Evolutionary conservation across 2,888 invertebrate species (phyloP).

Genomic region (Coenonympha glycerion): DNA sequence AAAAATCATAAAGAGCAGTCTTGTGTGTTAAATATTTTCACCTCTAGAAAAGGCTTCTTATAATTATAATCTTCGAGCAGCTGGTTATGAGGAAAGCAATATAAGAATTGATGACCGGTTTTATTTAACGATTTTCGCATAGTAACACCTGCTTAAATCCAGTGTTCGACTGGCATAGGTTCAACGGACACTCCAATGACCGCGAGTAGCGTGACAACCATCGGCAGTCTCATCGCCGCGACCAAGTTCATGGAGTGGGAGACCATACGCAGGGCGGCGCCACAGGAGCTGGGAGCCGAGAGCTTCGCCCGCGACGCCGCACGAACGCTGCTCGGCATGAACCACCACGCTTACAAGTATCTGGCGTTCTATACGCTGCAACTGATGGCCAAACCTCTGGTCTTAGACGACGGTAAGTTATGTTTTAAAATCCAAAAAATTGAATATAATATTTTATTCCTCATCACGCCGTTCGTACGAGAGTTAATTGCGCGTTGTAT

Average conservation of each 20-base stretch:
- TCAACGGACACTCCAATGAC: slow-evolving; percentile 14
- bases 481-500: too few relatives aligned
- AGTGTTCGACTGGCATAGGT: not conserved
- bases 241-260: not conserved
- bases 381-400: slow-evolving; percentile 36
- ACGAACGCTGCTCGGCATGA: slow-evolving; percentile 24
- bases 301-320: slow-evolving; percentile 9
- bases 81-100: too few relatives aligned
- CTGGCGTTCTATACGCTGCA: slow-evolving; percentile 39
- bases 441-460: too few relatives aligned
- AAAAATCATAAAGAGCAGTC: too few relatives aligned
- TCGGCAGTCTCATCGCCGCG: slow-evolving; percentile 6
- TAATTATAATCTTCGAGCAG: too few relatives aligned
- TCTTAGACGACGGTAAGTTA: slow-evolving; percentile 43
- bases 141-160: too few relatives aligned
- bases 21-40: too few relatives aligned
- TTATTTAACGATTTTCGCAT: too few relatives aligned
- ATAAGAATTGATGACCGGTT: too few relatives aligned
- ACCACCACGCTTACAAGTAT: slow-evolving; percentile 35
- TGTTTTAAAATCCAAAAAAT: too few relatives aligned
- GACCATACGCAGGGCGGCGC: slow-evolving; percentile 14
- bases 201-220: slow-evolving; percentile 22
- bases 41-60: too few relatives aligned
- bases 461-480: too few relatives aligned
- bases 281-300: slow-evolving; percentile 14